Conservation (phyloP, 2,797 vertebrate genomes). For the Cercopithecus neglectus region DNA sequence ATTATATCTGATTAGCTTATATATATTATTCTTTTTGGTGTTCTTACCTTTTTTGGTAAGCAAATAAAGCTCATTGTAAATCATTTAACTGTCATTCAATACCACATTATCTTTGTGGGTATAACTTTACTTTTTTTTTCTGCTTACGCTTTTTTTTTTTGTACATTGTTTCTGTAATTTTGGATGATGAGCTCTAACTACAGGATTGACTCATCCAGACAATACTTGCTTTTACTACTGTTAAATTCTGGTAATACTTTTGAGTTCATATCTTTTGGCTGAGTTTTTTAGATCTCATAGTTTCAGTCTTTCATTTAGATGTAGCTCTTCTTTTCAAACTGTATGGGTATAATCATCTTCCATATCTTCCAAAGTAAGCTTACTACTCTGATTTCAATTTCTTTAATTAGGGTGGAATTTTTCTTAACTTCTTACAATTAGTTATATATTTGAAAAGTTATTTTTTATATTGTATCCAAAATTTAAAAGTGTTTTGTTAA, state of each 20-base stretch:
- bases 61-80: background rate
- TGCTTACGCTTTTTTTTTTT: background rate
- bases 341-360: background rate
- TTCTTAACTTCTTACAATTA: background rate
- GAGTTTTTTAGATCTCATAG: background rate
- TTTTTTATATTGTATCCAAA: background rate
- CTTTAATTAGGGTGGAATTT: background rate
- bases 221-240: background rate
- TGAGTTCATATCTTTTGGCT: background rate
- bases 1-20: background rate
- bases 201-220: background rate
- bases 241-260: background rate
- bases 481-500: background rate
- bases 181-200: background rate
- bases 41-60: background rate
- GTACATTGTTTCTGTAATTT: background rate
- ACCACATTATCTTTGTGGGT: background rate
- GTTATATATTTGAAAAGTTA: background rate
- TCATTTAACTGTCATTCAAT: background rate
- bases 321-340: background rate
- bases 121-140: background rate
- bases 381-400: background rate
- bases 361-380: background rate
- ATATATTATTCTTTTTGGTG: background rate
- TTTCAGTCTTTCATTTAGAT: background rate